These are phyloP conservation scores for Tryphoninae sp. DNA, from an alignment of 2,888 invertebrate genomes.

Conservation along the genomic window DNA sequence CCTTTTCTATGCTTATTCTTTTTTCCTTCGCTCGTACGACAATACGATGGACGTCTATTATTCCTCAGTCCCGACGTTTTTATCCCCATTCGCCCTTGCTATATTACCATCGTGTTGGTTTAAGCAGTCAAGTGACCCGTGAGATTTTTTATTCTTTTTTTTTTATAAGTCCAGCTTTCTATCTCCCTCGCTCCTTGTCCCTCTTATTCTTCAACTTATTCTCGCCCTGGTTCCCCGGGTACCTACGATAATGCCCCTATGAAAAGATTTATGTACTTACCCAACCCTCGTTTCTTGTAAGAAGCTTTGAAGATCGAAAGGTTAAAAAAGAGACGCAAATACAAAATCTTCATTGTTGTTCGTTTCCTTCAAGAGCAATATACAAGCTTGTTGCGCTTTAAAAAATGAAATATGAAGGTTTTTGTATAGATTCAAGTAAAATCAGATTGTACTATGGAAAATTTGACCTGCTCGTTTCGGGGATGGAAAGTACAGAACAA, in stretches of 20 bases:
- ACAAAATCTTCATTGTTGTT: not conserved
- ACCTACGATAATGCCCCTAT: not conserved
- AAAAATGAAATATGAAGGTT: not conserved
- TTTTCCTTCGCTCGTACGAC: conserved; percentile 17
- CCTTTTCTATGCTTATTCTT: not conserved
- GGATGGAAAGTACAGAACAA: too few species aligned
- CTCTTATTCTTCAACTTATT: conserved; percentile 7
- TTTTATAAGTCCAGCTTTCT: not conserved
- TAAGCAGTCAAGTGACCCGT: conserved; percentile 4
- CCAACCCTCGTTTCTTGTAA: not conserved
- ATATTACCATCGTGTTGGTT: conserved; percentile 27
- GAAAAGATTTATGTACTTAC: not conserved
- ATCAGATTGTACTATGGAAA: not conserved
- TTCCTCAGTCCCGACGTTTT: conserved; percentile 1
- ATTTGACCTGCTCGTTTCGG: not conserved
- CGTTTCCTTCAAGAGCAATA: not conserved
- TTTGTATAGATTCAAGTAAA: not conserved
- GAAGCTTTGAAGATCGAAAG: not conserved
- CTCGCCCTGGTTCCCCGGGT: not conserved
- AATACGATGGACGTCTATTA: conserved; percentile 27
- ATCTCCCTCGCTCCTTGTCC: not conserved
- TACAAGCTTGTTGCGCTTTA: not conserved
- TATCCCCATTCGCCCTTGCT: not conserved
- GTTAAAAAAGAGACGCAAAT: not conserved
- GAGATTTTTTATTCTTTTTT: not conserved